A percentile compares a stretch with the other conserved stretches of the same genome.
Conservation (phyloP, 2,888 invertebrate genomes). For the Andrena camellia region DNA sequence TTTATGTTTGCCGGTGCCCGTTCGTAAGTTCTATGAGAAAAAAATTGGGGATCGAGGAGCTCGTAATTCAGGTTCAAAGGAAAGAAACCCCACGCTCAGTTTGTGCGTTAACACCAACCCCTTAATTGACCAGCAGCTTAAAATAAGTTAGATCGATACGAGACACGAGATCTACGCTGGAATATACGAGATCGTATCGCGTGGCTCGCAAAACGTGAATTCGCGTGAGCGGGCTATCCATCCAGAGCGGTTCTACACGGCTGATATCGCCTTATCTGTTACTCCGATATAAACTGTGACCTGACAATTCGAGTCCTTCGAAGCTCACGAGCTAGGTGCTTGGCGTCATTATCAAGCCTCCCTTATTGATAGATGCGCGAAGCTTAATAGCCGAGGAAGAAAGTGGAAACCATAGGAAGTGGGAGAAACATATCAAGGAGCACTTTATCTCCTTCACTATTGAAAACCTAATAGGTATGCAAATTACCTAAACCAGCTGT, state of each 20-base stretch:
- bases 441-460: neutral
- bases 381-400: neutral
- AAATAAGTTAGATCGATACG: slow-evolving; percentile 66
- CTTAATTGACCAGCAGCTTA: slow-evolving; percentile 64
- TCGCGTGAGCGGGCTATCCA: slow-evolving; percentile 62
- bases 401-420: neutral
- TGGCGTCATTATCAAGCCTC: slow-evolving; percentile 42
- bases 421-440: neutral
- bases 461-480: neutral
- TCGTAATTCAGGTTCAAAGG: slow-evolving; percentile 1
- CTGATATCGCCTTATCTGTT: slow-evolving; percentile 63
- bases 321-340: slow-evolving; percentile 35
- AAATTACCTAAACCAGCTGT: neutral
- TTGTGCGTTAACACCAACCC: slow-evolving; percentile 46
- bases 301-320: slow-evolving; percentile 45
- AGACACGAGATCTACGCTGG: slow-evolving; percentile 57
- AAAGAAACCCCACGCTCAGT: slow-evolving; percentile 17
- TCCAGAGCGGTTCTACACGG: slow-evolving; percentile 38
- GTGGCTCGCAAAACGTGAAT: slow-evolving; percentile 67
- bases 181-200: slow-evolving; percentile 66
- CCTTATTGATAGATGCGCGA: neutral
- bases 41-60: slow-evolving; percentile 9
- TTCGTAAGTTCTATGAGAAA: neutral
- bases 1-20: neutral
- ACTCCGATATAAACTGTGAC: slow-evolving; percentile 62